phyloP scores from a whole-genome alignment of 2,888 invertebrate genomes.

The Scaptomyza caliginosa region DNA sequence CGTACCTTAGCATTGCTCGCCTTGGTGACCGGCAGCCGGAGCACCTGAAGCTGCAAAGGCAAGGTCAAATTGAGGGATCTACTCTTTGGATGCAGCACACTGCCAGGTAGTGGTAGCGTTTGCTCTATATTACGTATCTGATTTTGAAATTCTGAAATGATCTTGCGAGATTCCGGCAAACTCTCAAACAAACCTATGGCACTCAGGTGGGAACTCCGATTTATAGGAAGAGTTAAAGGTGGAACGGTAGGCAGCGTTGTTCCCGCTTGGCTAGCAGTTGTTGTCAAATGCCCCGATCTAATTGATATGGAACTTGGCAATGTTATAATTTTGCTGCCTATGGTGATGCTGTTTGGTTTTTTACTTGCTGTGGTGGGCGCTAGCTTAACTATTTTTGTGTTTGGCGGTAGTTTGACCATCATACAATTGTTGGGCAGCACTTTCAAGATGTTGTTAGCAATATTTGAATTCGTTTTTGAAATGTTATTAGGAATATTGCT shows the following conservation, averaged over 20 bases:
- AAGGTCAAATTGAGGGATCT: neutral
- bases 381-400: conserved; percentile 57
- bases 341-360: conserved; percentile 13
- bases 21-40: conserved; percentile 8
- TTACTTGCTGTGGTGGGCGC: neutral
- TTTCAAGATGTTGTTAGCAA: conserved; percentile 47
- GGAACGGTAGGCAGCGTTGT: neutral
- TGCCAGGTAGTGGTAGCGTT: conserved; percentile 54
- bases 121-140: conserved; percentile 67
- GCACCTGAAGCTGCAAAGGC: conserved; percentile 11
- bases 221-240: neutral
- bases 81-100: conserved; percentile 44
- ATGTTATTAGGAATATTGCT: neutral
- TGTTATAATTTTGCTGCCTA: conserved; percentile 15
- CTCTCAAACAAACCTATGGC: conserved; percentile 53
- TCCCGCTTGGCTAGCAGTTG: neutral
- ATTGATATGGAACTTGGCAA: conserved; percentile 14
- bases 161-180: conserved; percentile 71
- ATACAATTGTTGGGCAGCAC: conserved; percentile 57
- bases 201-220: conserved; percentile 45
- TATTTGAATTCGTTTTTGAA: conserved; percentile 2
- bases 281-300: neutral
- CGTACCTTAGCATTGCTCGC: conserved; percentile 17
- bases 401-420: conserved; percentile 55
- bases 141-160: conserved; percentile 69